Evolutionary conservation across 2,113 vertebrate genomes (phyloP).

Genomic region (Tragelaphus imberbis): DNA sequence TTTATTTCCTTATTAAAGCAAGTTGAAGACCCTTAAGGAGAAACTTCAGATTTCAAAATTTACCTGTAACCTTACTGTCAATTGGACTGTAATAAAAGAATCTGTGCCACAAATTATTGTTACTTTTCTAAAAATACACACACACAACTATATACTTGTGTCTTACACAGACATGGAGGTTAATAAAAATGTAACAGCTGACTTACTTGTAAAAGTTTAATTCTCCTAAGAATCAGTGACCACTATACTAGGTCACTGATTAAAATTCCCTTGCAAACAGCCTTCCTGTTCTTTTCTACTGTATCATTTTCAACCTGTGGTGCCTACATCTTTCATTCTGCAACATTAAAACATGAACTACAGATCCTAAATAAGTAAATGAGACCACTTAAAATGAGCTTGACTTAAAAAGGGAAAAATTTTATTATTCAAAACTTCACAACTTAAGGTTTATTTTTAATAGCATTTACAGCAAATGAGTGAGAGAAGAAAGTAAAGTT

Average conservation of each 20-base stretch:
- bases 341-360: constrained; percentile 22
- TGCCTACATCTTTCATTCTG: neutral
- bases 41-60: neutral
- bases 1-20: neutral
- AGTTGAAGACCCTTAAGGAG: neutral
- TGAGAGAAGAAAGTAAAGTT: neutral
- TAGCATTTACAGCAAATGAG: constrained; percentile 9
- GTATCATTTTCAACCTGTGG: neutral
- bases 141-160: neutral
- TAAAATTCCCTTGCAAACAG: neutral
- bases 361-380: neutral
- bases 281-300: neutral
- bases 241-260: neutral
- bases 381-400: neutral
- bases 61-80: neutral
- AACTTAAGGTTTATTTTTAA: constrained; percentile 23
- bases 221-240: neutral
- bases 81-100: neutral
- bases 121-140: neutral
- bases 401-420: neutral
- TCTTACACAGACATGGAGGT: neutral
- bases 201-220: neutral
- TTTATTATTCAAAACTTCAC: neutral
- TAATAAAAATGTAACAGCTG: constrained; percentile 6
- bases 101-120: neutral